Evolutionary conservation across 2,113 vertebrate species (phyloP), one percentile per base, ranked within the genome.

Genomic region (Centrocercus urophasianus): DNA sequence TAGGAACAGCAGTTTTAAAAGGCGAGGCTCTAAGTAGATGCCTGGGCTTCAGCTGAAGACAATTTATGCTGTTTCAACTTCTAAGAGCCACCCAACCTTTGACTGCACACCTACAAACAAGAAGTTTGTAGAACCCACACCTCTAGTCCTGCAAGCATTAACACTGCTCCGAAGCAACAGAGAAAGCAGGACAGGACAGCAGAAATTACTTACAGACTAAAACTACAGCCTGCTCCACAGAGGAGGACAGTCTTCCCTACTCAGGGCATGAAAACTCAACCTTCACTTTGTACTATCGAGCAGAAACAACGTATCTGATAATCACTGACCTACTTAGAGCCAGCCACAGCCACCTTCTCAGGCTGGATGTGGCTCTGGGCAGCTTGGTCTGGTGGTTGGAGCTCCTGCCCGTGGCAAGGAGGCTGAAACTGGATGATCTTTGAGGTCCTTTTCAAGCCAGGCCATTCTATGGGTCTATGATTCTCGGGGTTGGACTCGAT

Each of bases 321-420:
- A 92, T 89, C 69, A 87, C 48, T 94, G 93, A 89, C 93, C 90
- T 89, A 94, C 45, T 82, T 94, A 66, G 67, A 73, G 64, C 11
- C 70, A 95, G 89, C 19, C 70, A 89, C 34, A 48, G 71, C 50
- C 83, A 93, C 48, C 83, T 88, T 34, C 21, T 48, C 47, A 48
- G 47, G 47, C 47, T 48, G 47, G 21, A 48, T 48, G 47, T 48
- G 47, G 47, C 47, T 48, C 21, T 12, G 21, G 48, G 22, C 48
- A 50, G 22, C 11, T 6, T 24, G 48, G 21, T 13, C 22, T 24
- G 48, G 48, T 50, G 48, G 22, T 4, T 50, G 48, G 48, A 9
- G 48, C 24, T 11, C 48, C 48, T 50, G 21, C 48, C 22, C 6
- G 24, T 13, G 12, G 11, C 48, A 50, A 22, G 11, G 47, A 22